These are phyloP conservation scores for Pithys albifrons DNA, from an alignment of 2,113 vertebrate genomes.

Conservation along the genomic window DNA sequence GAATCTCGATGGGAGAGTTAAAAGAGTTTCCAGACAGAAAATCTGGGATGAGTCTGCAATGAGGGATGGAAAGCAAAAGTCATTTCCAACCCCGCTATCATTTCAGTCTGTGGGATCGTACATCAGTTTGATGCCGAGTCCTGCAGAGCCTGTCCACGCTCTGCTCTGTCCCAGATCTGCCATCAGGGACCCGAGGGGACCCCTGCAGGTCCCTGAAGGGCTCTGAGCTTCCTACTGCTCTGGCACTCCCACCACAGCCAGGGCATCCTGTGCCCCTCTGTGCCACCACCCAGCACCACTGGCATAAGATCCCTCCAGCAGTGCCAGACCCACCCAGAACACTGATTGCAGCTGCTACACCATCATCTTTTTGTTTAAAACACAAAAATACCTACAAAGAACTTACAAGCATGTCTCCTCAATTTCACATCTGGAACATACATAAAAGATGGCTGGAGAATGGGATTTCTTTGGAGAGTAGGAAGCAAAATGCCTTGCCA, in stretches of 20 bases:
- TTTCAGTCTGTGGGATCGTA: not conserved
- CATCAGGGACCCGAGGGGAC: not conserved
- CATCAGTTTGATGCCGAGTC: not conserved
- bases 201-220: not conserved
- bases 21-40: not conserved
- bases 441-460: conserved; percentile 24
- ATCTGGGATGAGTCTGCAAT: not conserved
- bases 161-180: not conserved
- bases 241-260: not conserved
- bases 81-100: fast-evolving
- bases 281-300: not conserved
- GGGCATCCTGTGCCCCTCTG: not conserved
- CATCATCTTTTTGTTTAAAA: not conserved
- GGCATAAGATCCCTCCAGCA: fast-evolving
- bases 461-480: not conserved
- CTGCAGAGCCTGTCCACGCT: not conserved
- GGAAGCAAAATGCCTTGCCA: conserved; percentile 48
- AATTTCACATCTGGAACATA: conserved; percentile 41
- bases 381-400: not conserved
- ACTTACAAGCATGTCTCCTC: not conserved
- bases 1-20: conserved; percentile 18
- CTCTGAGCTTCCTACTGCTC: not conserved
- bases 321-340: not conserved
- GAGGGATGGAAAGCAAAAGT: not conserved
- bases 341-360: fast-evolving